phyloP scores from a whole-genome alignment of 2,113 vertebrate genomes.

The Sinocyclocheilus anophthalmus region DNA sequence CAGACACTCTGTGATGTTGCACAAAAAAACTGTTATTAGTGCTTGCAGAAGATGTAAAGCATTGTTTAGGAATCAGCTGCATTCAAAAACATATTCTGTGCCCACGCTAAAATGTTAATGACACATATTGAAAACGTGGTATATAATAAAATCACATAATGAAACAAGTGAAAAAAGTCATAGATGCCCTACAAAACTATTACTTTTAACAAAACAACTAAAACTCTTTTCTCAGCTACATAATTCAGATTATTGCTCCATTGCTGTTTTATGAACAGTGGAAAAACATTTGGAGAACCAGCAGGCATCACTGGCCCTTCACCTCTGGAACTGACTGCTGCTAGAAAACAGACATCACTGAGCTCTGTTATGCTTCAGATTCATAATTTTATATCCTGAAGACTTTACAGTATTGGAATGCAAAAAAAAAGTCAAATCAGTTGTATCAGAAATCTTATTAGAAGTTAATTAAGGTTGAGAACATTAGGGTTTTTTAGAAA shows the following conservation, averaged over 20 bases:
- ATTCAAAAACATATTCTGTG: too few species aligned
- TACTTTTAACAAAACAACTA: not conserved
- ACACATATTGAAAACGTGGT: too few species aligned
- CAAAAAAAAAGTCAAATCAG: too few species aligned
- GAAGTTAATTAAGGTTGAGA: too few species aligned
- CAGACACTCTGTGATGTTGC: too few species aligned
- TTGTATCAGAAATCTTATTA: too few species aligned
- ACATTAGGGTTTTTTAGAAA: too few species aligned
- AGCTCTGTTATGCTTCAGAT: not conserved
- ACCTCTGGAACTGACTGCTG: not conserved
- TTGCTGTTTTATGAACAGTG: not conserved
- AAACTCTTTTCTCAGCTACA: not conserved
- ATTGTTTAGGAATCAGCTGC: too few species aligned
- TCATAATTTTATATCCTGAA: not conserved
- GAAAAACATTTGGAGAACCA: constrained; percentile 1
- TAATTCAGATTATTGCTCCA: not conserved
- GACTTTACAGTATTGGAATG: not conserved
- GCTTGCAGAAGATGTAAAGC: too few species aligned
- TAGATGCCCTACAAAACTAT: not conserved
- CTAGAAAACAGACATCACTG: not conserved
- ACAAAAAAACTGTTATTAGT: too few species aligned
- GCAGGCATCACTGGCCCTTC: not conserved
- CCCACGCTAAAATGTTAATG: too few species aligned
- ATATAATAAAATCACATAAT: too few species aligned
- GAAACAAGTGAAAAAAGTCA: not conserved